phyloP scores from a whole-genome alignment of 2,888 invertebrate genomes.

The Harmothoe impar region DNA sequence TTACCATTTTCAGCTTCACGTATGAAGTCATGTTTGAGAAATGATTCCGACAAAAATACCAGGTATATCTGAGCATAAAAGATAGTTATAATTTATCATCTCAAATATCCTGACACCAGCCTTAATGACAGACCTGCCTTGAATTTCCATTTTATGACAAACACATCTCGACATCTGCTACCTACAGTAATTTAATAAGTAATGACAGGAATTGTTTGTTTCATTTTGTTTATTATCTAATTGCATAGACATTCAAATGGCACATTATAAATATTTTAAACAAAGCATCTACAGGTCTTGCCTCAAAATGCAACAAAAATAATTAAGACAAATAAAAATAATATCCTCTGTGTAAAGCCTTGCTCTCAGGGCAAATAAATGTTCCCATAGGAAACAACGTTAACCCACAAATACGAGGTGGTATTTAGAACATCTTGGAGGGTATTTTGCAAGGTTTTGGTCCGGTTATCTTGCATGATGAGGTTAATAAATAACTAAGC shows the following conservation, averaged over 20 bases:
- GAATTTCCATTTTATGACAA: no score
- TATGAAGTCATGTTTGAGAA: no score
- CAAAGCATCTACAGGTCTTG: background rate
- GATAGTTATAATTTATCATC: no score
- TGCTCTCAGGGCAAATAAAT: background rate
- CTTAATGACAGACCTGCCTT: no score
- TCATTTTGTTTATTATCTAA: slow-evolving; percentile 34
- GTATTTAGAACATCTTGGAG: no score
- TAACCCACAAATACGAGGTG: no score
- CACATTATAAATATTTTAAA: background rate
- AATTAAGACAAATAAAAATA: slow-evolving; percentile 37
- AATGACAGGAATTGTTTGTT: background rate
- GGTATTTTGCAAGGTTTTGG: background rate
- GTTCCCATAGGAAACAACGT: slow-evolving; percentile 6
- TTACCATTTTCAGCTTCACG: no score
- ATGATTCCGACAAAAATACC: no score
- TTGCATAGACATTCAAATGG: slow-evolving; percentile 21
- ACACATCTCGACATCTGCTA: no score
- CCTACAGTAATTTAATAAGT: no score
- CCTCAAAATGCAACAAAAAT: background rate
- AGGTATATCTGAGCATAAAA: no score
- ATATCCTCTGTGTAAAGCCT: background rate
- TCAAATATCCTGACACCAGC: no score
- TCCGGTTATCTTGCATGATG: background rate
- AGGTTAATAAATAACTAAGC: slow-evolving; percentile 11